Evolutionary conservation across 2,888 invertebrate genomes (phyloP).

Genomic region (Mesochorus sp.): DNA sequence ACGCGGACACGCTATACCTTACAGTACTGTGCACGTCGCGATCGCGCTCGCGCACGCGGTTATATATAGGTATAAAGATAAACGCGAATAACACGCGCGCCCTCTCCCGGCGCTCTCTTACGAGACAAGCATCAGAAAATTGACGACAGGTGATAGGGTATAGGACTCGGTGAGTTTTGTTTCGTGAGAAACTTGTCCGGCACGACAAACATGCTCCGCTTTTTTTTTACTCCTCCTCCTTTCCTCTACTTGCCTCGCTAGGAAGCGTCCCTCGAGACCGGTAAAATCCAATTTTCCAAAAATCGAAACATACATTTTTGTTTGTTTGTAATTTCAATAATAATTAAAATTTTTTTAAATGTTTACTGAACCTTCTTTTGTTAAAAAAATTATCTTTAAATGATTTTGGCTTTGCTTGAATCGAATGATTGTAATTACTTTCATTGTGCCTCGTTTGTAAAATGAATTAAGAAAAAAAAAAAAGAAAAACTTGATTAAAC

Average conservation of each 20-base stretch:
- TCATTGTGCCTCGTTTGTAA: no score
- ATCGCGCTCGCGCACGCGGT: constrained; percentile 32
- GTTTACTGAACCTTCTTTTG: no score
- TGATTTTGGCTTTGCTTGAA: no score
- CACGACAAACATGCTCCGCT: constrained; percentile 13
- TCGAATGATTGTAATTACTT: no score
- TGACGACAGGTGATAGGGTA: constrained; percentile 71
- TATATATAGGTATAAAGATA: constrained; percentile 53
- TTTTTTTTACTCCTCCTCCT: constrained; percentile 11
- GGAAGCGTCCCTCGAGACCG: not conserved
- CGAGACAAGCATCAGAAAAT: constrained; percentile 75
- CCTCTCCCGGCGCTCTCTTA: constrained; percentile 9
- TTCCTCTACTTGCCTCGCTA: not conserved
- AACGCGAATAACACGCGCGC: constrained; percentile 65
- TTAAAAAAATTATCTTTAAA: no score
- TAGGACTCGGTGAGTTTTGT: constrained; percentile 37
- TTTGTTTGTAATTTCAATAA: no score
- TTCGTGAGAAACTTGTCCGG: constrained; percentile 25
- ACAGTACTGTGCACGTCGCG: constrained; percentile 21
- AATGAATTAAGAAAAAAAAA: no score
- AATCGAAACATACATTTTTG: no score
- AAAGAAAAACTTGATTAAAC: no score
- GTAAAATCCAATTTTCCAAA: no score
- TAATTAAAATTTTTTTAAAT: no score
- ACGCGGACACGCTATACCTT: constrained; percentile 68